A percentile compares a stretch with the other conserved stretches of the same genome.
phyloP scores from a whole-genome alignment of 92 coral and sea anemone genomes.

The Epizoanthus illoricatus region DNA sequence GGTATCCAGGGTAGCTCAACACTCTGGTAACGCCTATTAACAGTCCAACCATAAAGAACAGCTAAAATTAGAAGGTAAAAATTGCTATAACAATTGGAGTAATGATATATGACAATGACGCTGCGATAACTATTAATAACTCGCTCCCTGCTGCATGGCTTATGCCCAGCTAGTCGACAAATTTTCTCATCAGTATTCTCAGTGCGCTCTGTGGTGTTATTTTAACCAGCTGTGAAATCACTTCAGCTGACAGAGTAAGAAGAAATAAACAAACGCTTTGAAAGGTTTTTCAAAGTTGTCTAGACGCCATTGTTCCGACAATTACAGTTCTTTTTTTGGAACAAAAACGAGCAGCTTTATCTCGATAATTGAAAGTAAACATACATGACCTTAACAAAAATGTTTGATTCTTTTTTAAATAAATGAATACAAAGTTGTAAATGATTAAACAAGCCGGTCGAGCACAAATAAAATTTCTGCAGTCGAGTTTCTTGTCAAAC shows the following conservation, averaged over 20 bases:
- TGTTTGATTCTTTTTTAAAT: slow-evolving; percentile 5
- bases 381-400: slow-evolving; percentile 31
- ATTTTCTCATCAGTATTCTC: not conserved
- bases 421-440: slow-evolving; percentile 15
- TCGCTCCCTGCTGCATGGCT: slow-evolving; percentile 23
- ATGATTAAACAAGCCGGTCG: not conserved
- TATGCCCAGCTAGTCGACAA: slow-evolving; percentile 36
- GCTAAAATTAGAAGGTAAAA: too few relatives aligned
- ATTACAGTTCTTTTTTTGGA: slow-evolving; percentile 22
- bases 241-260: not conserved
- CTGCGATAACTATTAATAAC: not conserved
- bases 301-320: slow-evolving; percentile 17
- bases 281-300: not conserved
- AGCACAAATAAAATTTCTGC: slow-evolving; percentile 8
- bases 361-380: slow-evolving; percentile 26
- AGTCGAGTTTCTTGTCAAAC: slow-evolving; percentile 1
- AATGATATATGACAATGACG: not conserved
- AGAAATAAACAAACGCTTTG: not conserved
- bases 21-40: too few relatives aligned
- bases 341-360: slow-evolving; percentile 17
- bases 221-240: slow-evolving; percentile 18
- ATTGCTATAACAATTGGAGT: not conserved
- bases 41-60: too few relatives aligned
- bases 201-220: slow-evolving; percentile 21
- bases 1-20: too few relatives aligned